A percentile compares a stretch with the other conserved stretches of the same genome.
These are phyloP conservation scores for Gryllus longicercus DNA, from an alignment of 2,888 invertebrate species.

Conservation along the genomic window DNA sequence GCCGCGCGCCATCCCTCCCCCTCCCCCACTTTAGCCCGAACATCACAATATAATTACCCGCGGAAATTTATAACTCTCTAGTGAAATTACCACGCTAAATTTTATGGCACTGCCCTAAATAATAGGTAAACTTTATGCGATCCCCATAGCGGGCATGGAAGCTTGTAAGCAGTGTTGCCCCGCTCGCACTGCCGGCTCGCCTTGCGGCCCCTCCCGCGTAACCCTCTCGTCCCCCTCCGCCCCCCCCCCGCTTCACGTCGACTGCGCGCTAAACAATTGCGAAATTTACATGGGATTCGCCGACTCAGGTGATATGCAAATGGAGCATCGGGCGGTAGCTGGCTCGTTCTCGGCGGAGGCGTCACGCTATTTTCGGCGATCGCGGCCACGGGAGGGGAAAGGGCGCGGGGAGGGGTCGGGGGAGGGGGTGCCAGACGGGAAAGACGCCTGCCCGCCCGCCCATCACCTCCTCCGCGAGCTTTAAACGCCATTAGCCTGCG, in stretches of 20 bases:
- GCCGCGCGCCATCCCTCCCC: not conserved
- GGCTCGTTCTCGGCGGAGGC: not conserved
- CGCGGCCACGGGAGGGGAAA: not conserved
- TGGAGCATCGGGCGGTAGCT: not conserved
- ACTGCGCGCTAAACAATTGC: not conserved
- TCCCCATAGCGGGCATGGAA: not conserved
- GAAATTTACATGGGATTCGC: conserved; percentile 2
- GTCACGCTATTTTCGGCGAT: not conserved
- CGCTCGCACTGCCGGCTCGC: not conserved
- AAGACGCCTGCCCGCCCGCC: too few relatives aligned
- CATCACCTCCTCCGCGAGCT: too few relatives aligned
- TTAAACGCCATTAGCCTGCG: too few relatives aligned
- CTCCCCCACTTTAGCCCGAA: not conserved
- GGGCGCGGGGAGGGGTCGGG: not conserved
- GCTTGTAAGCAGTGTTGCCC: not conserved
- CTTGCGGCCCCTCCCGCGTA: not conserved
- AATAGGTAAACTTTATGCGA: conserved; percentile 8
- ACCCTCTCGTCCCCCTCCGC: not conserved
- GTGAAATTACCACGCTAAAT: conserved; percentile 1
- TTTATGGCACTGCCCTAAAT: conserved; percentile 9
- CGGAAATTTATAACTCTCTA: conserved; percentile 9
- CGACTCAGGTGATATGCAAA: conserved; percentile 17
- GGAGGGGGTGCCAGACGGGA: too few relatives aligned
- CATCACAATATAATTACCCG: conserved; percentile 8
- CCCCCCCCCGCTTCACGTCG: not conserved